These are phyloP conservation scores for Heliornis fulica DNA, from an alignment of 2,113 vertebrate species.

Conservation along the genomic window DNA sequence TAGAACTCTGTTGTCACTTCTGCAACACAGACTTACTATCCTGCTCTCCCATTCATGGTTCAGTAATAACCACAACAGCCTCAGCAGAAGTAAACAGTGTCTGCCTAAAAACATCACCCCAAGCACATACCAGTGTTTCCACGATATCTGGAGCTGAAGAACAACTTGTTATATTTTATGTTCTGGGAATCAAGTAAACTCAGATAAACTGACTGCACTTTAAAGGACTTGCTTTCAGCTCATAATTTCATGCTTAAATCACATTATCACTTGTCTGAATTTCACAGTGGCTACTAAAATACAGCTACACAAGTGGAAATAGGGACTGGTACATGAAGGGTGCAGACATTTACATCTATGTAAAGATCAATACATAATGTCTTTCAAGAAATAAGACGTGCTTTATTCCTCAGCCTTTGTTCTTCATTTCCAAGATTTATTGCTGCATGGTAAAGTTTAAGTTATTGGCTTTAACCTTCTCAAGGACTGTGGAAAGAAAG, in stretches of 20 bases:
- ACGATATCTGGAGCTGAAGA: neutral
- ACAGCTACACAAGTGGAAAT: neutral
- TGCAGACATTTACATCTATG: neutral
- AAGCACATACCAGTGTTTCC: neutral
- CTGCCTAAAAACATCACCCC: neutral
- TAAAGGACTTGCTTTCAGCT: neutral
- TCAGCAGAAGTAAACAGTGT: neutral
- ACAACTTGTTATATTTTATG: neutral
- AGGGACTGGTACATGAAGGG: neutral
- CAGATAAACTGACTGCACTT: neutral
- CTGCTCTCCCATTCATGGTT: neutral
- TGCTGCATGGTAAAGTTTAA: neutral
- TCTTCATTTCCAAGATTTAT: constrained; percentile 1
- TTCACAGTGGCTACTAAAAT: neutral
- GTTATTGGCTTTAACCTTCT: neutral
- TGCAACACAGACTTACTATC: neutral
- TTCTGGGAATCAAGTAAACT: neutral
- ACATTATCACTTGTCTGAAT: neutral
- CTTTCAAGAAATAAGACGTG: neutral
- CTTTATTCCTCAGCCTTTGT: neutral
- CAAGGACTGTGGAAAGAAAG: constrained; percentile 11
- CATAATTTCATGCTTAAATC: neutral
- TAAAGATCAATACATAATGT: neutral
- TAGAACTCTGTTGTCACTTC: neutral
- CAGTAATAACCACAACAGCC: neutral